phyloP scores from a whole-genome alignment of 2,113 vertebrate species.

The Arvicanthis niloticus region DNA sequence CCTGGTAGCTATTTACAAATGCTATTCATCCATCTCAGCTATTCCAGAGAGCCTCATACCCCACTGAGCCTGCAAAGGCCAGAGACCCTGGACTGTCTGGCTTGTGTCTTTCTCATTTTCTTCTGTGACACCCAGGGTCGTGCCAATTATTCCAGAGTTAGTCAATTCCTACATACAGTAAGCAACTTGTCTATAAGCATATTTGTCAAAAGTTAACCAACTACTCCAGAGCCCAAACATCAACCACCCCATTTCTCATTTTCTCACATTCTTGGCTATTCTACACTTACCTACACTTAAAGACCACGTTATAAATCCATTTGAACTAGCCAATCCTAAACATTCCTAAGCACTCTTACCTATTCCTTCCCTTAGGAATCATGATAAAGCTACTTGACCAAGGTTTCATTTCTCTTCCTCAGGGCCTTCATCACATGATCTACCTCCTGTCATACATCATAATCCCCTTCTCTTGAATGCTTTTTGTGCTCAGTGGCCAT shows the following conservation, averaged over 20 bases:
- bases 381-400: neutral
- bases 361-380: neutral
- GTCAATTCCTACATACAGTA: neutral
- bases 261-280: neutral
- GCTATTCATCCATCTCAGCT: neutral
- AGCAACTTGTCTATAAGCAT: neutral
- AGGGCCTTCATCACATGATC: neutral
- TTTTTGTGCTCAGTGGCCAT: neutral
- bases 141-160: neutral
- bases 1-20: neutral
- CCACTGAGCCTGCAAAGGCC: neutral
- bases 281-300: neutral
- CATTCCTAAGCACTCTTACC: neutral
- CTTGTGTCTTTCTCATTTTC: neutral
- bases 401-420: neutral
- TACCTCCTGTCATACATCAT: fast-evolving
- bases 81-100: neutral
- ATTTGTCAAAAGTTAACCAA: neutral
- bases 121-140: neutral
- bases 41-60: neutral
- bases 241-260: neutral
- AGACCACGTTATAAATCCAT: neutral
- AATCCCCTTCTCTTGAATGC: neutral
- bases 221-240: neutral
- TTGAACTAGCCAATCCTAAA: neutral